These are phyloP conservation scores for Brachirus orientalis DNA, from an alignment of 2,113 vertebrate species.

Conservation along the genomic window DNA sequence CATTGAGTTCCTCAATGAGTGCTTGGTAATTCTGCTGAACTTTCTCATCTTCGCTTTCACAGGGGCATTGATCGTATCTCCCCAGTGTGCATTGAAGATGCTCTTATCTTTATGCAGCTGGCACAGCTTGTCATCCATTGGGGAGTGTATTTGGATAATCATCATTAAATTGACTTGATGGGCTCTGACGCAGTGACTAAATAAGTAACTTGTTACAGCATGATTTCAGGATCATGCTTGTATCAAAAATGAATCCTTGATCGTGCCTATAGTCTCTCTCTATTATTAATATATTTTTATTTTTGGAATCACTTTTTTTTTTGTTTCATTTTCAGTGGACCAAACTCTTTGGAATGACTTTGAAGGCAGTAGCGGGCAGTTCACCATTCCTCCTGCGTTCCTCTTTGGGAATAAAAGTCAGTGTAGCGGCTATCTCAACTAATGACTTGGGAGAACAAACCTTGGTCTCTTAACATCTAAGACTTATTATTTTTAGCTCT, in stretches of 20 bases:
- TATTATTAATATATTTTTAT: neutral
- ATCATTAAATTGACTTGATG: conserved; percentile 70
- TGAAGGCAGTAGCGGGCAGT: conserved; percentile 74
- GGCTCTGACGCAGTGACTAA: conserved; percentile 54
- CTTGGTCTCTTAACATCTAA: conserved; percentile 86
- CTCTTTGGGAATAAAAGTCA: conserved; percentile 80
- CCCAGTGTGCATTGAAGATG: conserved; percentile 62
- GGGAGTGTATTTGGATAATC: conserved; percentile 61
- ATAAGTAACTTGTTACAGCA: conserved; percentile 41
- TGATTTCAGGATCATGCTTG: conserved; percentile 32
- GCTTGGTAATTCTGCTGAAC: conserved; percentile 66
- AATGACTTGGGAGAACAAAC: conserved; percentile 88
- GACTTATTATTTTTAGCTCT: conserved; percentile 87
- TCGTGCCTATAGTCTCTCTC: conserved; percentile 4
- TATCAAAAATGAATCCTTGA: neutral
- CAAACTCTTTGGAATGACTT: conserved; percentile 84
- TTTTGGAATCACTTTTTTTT: conserved; percentile 33
- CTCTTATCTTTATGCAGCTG: conserved; percentile 73
- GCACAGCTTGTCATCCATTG: conserved; percentile 72
- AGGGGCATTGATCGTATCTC: conserved; percentile 75
- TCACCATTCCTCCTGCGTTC: conserved; percentile 65
- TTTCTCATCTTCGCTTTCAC: conserved; percentile 71
- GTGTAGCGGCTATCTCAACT: conserved; percentile 83
- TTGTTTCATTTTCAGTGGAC: conserved; percentile 58
- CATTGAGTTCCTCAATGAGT: conserved; percentile 72